Evolutionary conservation across 2,888 invertebrate genomes (phyloP), one percentile per base, ranked within the genome.

Genomic region (Pogonocherus hispidulus): DNA sequence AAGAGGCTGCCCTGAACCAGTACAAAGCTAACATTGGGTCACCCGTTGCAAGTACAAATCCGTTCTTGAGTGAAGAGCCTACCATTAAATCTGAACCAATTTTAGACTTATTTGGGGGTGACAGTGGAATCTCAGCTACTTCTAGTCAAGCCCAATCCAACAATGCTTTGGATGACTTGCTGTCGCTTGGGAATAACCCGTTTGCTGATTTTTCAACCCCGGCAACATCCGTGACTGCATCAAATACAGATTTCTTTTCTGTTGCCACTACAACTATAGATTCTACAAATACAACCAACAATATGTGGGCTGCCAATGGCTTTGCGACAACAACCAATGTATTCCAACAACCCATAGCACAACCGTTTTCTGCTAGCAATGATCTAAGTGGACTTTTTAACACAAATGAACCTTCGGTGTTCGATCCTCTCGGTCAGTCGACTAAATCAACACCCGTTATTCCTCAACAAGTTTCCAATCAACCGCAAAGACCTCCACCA

Each of bases 1-100:
- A 99, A 85, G 97, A 98, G 85, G 96, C 96, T 16, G 95, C 94
- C 68, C 91, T 99, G 89, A 97, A 94, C 86, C 95, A 96, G 86
- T 95, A 96, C 84, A 97, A 96, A 92, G 97, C 92, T 67, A 95
- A 93, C 85, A 90, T 95, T 71, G 92, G 93, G 76, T 94, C 94
- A 72, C 94, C 94, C 37, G 81, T 89, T 70, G 90, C 91, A 55
- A 86, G 87, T 78, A 95, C 94, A 84, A 96, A 96, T 88, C 96
- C 96, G 81, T 96, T 95, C 89, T 89, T 95, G 77, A 92, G 92
- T 77, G 85, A 84, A 67, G 82, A 86, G 81, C 81, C 83, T 59
- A 76, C 78, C 52, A 72, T 80, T 19, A 69, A 74, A 65, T 71
- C 80, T 41, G 82, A 87, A 83, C 87, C 86, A 19, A 94, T 96